Evolutionary conservation across 2,888 invertebrate genomes (phyloP).

Genomic region (Ochropleura plecta): DNA sequence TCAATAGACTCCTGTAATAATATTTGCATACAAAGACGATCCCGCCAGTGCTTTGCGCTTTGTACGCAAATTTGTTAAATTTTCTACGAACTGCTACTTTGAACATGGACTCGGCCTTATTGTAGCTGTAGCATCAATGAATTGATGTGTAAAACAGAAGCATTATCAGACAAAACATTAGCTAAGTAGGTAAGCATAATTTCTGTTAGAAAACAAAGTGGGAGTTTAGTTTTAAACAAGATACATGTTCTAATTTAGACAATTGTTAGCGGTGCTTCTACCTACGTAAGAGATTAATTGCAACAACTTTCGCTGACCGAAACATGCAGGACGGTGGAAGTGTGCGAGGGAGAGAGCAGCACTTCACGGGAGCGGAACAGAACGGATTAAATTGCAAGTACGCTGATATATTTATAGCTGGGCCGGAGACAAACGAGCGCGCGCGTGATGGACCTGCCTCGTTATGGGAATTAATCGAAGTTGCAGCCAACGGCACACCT

Average conservation of each 20-base stretch:
- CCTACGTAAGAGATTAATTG: slow-evolving; percentile 79
- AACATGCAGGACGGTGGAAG: slow-evolving; percentile 71
- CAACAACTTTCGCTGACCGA: slow-evolving; percentile 82
- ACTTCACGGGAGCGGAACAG: slow-evolving; percentile 83
- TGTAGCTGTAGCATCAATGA: slow-evolving; percentile 40
- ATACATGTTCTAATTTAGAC: slow-evolving; percentile 76
- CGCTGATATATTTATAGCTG: slow-evolving; percentile 90
- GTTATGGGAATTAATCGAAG: slow-evolving; percentile 91
- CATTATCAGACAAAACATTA: slow-evolving; percentile 56
- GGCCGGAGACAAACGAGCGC: slow-evolving; percentile 89
- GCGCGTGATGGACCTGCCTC: slow-evolving; percentile 90
- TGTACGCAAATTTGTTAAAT: slow-evolving; percentile 83
- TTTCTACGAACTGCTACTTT: slow-evolving; percentile 76
- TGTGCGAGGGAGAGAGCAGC: slow-evolving; percentile 77
- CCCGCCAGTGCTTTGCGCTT: slow-evolving; percentile 79
- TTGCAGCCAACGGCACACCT: slow-evolving; percentile 87
- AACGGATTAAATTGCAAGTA: slow-evolving; percentile 90
- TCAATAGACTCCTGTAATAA: slow-evolving; percentile 84
- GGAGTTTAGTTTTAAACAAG: slow-evolving; percentile 68
- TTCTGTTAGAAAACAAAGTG: slow-evolving; percentile 44
- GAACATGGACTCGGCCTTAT: slow-evolving; percentile 45
- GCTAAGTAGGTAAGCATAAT: slow-evolving; percentile 28
- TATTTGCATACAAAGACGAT: slow-evolving; percentile 87
- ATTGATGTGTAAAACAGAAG: slow-evolving; percentile 48
- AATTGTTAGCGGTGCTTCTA: slow-evolving; percentile 75